Conservation (phyloP, 2,888 invertebrate genomes). For the Acholoe squamosa region DNA sequence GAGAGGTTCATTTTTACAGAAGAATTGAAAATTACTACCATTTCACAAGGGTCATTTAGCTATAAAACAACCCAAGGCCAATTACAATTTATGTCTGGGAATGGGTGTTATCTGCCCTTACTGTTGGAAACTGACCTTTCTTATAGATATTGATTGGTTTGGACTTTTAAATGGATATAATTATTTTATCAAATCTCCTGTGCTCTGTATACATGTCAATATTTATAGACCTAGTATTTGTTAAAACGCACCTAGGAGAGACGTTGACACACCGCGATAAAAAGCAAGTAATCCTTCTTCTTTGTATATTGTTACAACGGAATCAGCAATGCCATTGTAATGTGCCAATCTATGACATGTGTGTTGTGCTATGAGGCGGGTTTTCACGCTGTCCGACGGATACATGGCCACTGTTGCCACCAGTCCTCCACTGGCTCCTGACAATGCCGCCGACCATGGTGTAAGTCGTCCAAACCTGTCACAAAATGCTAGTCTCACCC, state of each 20-base stretch:
- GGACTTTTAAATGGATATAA: too few species aligned
- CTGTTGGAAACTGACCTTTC: too few species aligned
- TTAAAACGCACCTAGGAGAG: conserved; percentile 39
- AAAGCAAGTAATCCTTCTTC: conserved; percentile 47
- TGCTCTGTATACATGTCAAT: too few species aligned
- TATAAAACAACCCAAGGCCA: too few species aligned
- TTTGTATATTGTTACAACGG: background rate
- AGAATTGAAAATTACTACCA: too few species aligned
- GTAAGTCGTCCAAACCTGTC: conserved; percentile 30
- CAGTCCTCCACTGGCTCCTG: conserved; percentile 55
- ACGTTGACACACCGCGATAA: conserved; percentile 46
- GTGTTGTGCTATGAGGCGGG: conserved; percentile 55
- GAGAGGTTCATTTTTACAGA: too few species aligned
- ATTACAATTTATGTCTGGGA: too few species aligned
- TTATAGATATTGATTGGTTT: too few species aligned
- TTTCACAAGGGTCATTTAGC: too few species aligned
- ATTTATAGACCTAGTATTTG: too few species aligned
- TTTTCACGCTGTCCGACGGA: conserved; percentile 55
- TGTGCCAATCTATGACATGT: background rate
- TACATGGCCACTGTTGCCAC: conserved; percentile 46
- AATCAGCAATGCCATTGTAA: conserved; percentile 35
- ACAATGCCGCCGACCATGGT: background rate
- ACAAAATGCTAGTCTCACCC: background rate
- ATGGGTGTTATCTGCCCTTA: too few species aligned
- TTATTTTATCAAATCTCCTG: too few species aligned